Percentiles rank a stretch among this genome's conserved stretches.
Conservation (phyloP, 2,797 vertebrate species). For the Acrossocheilus fasciatus region DNA sequence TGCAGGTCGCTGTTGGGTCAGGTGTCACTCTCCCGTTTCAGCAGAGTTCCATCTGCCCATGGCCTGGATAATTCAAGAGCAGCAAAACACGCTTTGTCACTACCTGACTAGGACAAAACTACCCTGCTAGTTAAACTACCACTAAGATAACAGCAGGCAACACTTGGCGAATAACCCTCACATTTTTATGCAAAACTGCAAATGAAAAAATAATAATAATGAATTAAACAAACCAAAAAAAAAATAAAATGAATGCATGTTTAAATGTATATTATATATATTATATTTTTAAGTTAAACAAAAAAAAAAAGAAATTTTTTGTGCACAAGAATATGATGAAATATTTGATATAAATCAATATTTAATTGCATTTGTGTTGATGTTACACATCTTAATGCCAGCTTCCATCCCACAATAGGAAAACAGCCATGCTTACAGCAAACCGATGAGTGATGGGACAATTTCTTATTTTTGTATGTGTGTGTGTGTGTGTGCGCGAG, state of each 20-base stretch:
- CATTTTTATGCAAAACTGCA: background rate
- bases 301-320: accelerated
- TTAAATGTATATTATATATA: background rate
- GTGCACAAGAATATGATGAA: background rate
- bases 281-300: background rate
- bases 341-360: background rate
- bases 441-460: background rate
- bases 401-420: background rate
- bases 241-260: background rate
- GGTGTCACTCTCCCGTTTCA: conserved; percentile 78
- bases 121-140: conserved; percentile 48
- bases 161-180: background rate
- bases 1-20: conserved; percentile 70
- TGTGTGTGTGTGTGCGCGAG: background rate
- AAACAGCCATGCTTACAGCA: background rate
- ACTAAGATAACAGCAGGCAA: conserved; percentile 26
- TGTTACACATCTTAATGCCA: background rate
- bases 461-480: background rate
- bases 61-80: conserved; percentile 82
- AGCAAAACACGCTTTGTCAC: conserved; percentile 81
- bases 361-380: background rate
- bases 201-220: background rate
- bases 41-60: conserved; percentile 74
- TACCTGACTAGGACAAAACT: conserved; percentile 75
- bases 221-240: background rate